Base-by-base conservation (phyloP, 2,888 invertebrate genomes). In the Clanis bilineata region DNA sequence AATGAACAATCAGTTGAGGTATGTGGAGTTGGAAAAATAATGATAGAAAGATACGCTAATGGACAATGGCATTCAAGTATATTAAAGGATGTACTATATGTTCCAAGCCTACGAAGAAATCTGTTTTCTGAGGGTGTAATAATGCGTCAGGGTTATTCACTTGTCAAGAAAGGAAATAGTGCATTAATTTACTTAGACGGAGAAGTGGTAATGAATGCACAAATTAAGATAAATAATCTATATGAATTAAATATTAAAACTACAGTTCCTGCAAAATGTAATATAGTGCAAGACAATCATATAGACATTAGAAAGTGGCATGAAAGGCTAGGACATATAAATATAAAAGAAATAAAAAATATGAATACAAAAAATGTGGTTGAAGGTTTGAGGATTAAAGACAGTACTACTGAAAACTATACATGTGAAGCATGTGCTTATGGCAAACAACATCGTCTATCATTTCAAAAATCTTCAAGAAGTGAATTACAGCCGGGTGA, bases 41-140 rank as follows among this genome's bases (percentile, higher is more conserved):
- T 72, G 15, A 73, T 76, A 54, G 23, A 68, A 3, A 69, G 63
- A 63, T 61, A 56, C 56, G 64, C 72, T 0, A 69, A 75, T 63
- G 71, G 63, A 59, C 61, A 68, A 56, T 74, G 73, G 73, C 56
- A 69, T 38, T 1, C 9, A 1, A 62, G 64, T 59, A 36, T 36
- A 57, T 47, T 72, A 6, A 10, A 66, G 36, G 62, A 62, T 58
- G 65, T 71, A 0, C 12, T 71, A 61, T 79, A 76, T 67, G 71
- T 83, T 4, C 79, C 77, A 10, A 64, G 63, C 0, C 62, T 82
- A n/a, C 51, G 64, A n/a, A n/a, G n/a, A n/a, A n/a, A n/a, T n/a
- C n/a, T n/a, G n/a, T n/a, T n/a, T n/a, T n/a, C n/a, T n/a, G n/a
- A 72, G 72, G 79, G 78, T 1, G 70, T 58, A 0, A 59, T 68